Evolutionary conservation across 2,797 vertebrate species (phyloP).

Genomic region (Tauraco hartlaubi): DNA sequence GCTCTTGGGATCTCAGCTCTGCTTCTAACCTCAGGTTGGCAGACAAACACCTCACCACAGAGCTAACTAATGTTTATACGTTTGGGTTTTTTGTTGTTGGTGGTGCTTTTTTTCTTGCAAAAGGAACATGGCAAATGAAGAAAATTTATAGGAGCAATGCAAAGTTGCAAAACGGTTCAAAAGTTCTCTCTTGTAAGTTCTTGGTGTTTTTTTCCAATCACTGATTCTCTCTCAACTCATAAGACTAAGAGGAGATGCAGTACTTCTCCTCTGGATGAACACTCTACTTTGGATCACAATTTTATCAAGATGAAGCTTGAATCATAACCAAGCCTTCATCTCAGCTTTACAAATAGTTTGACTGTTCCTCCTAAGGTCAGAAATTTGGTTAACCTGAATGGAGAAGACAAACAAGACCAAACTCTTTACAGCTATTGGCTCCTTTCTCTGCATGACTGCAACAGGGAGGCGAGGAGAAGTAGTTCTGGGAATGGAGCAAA

Average conservation of each 20-base stretch:
- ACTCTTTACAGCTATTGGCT: neutral
- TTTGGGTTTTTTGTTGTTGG: conserved; percentile 29
- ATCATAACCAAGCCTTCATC: neutral
- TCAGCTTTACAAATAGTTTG: neutral
- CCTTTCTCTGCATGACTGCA: neutral
- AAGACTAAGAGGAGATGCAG: neutral
- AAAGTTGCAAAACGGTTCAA: conserved; percentile 21
- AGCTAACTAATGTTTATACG: conserved; percentile 82
- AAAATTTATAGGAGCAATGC: conserved; percentile 27
- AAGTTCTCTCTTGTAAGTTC: conserved; percentile 5
- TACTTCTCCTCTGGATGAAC: neutral
- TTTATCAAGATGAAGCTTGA: neutral
- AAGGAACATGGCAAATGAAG: conserved; percentile 48
- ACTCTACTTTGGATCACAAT: neutral
- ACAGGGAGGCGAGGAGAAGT: neutral
- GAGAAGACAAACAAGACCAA: neutral
- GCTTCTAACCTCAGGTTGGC: conserved; percentile 82
- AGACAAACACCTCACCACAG: conserved; percentile 80
- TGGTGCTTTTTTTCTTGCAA: neutral
- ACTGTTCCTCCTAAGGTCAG: neutral
- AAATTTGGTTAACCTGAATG: neutral
- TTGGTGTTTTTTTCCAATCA: conserved; percentile 2
- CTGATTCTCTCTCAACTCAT: neutral
- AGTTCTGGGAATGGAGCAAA: neutral
- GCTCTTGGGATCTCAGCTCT: conserved; percentile 70